These are phyloP conservation scores for Chelonus formosanus DNA, from an alignment of 2,888 invertebrate species.

Conservation along the genomic window DNA sequence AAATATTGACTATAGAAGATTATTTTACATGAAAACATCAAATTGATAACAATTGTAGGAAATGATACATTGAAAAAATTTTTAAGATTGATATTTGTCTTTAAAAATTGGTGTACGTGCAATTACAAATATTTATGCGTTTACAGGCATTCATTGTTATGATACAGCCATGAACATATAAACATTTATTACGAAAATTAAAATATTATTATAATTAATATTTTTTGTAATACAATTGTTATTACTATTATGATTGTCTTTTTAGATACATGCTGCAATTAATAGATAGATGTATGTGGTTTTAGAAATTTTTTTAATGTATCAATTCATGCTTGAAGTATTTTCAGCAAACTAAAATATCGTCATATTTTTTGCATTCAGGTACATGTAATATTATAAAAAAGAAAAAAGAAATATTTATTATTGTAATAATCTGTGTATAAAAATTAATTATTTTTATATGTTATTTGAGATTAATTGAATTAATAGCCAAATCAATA, in stretches of 20 bases:
- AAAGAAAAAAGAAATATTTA: no score
- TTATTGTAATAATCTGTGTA: no score
- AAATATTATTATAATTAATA: slow-evolving; percentile 45
- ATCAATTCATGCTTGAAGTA: slow-evolving; percentile 20
- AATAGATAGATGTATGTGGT: neutral
- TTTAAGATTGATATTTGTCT: neutral
- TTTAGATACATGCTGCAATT: no score
- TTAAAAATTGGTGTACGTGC: slow-evolving; percentile 48
- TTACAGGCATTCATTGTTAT: slow-evolving; percentile 45
- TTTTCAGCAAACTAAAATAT: neutral
- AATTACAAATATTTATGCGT: slow-evolving; percentile 48
- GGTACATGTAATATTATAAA: no score
- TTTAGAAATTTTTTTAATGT: neutral
- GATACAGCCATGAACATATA: neutral
- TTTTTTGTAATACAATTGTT: slow-evolving; percentile 20
- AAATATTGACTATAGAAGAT: no score
- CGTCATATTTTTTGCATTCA: no score
- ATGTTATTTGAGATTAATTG: no score
- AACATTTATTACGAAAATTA: slow-evolving; percentile 47
- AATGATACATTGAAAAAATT: slow-evolving; percentile 34
- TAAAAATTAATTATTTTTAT: no score
- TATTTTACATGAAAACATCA: neutral
- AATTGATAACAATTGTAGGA: neutral
- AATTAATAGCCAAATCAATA: slow-evolving; percentile 32
- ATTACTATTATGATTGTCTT: no score